Evolutionary conservation across 2,888 invertebrate genomes (phyloP).

Genomic region (Perithous albicinctus): DNA sequence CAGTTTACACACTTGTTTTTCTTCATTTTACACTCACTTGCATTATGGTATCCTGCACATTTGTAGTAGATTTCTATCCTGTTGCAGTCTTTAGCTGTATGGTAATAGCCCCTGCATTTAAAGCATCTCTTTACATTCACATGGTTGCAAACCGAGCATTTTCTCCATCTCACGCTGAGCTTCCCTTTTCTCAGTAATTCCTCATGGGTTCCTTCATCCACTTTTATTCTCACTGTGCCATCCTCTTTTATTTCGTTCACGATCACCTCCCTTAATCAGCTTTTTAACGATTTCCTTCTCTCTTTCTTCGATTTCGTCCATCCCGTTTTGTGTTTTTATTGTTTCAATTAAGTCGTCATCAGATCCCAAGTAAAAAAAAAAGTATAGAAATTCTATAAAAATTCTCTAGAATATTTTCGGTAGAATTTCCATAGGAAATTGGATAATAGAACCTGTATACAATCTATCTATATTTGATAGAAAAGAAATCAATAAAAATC

Average conservation of each 20-base stretch:
- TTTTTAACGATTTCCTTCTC: constrained; percentile 45
- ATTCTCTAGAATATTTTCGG: no score
- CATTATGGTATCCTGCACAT: constrained; percentile 52
- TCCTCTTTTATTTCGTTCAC: neutral
- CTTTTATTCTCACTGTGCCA: constrained; percentile 21
- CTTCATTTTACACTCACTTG: constrained; percentile 25
- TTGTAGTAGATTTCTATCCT: constrained; percentile 36
- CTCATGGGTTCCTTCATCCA: no score
- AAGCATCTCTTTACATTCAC: constrained; percentile 50
- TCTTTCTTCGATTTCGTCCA: constrained; percentile 24
- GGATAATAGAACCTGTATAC: no score
- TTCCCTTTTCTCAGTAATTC: no score
- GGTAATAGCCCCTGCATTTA: constrained; percentile 47
- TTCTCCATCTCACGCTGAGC: no score
- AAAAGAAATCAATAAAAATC: no score
- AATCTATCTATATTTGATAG: no score
- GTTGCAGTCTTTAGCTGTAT: constrained; percentile 44
- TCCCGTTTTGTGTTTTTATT: constrained; percentile 23
- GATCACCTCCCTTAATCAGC: constrained; percentile 15
- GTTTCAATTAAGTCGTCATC: neutral
- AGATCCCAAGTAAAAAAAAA: no score
- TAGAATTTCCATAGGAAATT: no score
- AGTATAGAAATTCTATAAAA: no score
- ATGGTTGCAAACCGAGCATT: constrained; percentile 46
- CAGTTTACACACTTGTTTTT: constrained; percentile 58